A percentile compares a stretch with the other conserved stretches of the same genome.
Evolutionary conservation across 53 echinoderm and acorn worm genomes (phyloP).

Genomic region (Crossaster papposus): DNA sequence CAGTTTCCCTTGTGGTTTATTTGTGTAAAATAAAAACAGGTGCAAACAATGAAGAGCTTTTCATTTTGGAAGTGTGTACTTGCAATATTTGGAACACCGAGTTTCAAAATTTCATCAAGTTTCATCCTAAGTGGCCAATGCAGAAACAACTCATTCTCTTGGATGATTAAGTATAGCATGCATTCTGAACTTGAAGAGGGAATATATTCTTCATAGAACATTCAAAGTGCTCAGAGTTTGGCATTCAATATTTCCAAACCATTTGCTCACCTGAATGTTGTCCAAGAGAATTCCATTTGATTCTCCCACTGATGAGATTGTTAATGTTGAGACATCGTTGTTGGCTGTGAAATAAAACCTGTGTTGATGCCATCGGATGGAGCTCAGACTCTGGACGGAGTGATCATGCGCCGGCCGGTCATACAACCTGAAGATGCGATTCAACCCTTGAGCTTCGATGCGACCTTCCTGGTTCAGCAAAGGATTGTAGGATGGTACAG

Average conservation of each 20-base stretch:
- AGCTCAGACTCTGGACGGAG: conserved; percentile 2
- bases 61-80: no score
- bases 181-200: no score
- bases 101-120: no score
- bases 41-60: no score
- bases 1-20: no score
- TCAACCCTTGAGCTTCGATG: conserved; percentile 52
- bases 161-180: no score
- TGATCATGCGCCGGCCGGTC: conserved; percentile 4
- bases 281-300: conserved; percentile 52
- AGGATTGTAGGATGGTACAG: conserved; percentile 24
- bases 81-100: no score
- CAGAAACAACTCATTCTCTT: no score
- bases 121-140: no score
- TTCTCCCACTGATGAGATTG: conserved; percentile 44
- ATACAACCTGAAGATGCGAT: conserved; percentile 56
- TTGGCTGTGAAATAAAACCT: conserved; percentile 60
- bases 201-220: neutral
- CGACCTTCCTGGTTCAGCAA: conserved; percentile 57
- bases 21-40: no score
- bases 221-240: neutral
- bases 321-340: conserved; percentile 24
- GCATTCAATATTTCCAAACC: neutral
- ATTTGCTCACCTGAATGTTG: conserved; percentile 26
- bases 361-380: conserved; percentile 56